Evolutionary conservation across 1,140 invertebrate species (phyloP), one percentile per base, ranked within the genome.

Genomic region (Copidosoma floridanum): DNA sequence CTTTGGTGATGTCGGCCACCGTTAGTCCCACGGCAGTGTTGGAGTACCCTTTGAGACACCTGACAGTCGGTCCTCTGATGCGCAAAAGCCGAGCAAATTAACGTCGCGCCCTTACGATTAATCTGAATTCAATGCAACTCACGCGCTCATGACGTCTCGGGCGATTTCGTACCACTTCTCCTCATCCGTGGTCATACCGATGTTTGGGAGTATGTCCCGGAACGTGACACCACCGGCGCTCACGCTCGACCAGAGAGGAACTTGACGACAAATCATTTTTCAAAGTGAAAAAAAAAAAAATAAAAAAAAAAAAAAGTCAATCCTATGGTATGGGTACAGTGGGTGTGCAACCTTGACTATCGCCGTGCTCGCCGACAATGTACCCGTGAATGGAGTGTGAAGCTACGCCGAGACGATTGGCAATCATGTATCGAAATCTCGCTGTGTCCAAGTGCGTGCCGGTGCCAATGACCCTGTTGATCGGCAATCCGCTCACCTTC

Each of bases 351-450:
- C 85, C 84, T 76, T 84, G 85, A 40, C 78, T 82, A 52, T 86
- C 82, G 3, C 87, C 87, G 62, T 88, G 85, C 69, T 89, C 87
- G 21, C 87, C 85, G 64, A 88, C 82, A 40, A 89, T 81, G 68
- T 79, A 84, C 5, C 78, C 86, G 48, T 86, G 80, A 41, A 84
- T 79, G 41, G 81, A 84, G 20, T 68, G 73, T 7, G 85, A 73
- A 4, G 84, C 78, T 35, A 88, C 79, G 41, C 82, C 78, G 10
- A 89, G 66, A 64, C 81, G 81, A 65, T 86, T 73, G 1, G 81
- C 83, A 40, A 89, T 80, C 43, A 84, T 62, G 63, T 77, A 84
- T 14, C 83, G 81, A 75, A 89, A 87, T 65, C 86, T 79, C 29
- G 85, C 79, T 2, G 84, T 82, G 65, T 88, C 86, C 24, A 89